Evolutionary conservation across 92 coral and sea anemone species (phyloP).

Genomic region (Epizoanthus stellaris): DNA sequence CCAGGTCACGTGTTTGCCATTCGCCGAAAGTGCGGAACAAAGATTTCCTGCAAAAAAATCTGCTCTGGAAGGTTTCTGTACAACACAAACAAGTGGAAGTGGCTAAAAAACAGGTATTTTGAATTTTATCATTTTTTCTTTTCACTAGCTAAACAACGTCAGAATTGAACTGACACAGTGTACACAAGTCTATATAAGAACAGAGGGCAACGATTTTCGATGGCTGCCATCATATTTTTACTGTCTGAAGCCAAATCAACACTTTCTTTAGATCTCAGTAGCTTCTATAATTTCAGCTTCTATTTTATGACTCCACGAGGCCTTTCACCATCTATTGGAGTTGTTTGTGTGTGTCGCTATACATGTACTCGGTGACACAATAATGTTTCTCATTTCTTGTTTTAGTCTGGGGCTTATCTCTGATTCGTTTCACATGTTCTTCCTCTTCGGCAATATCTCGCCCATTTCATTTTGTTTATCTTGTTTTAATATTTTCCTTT

Average conservation of each 20-base stretch:
- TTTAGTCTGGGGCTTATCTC: slow-evolving; percentile 95
- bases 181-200: too few species aligned
- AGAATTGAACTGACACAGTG: too few species aligned
- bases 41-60: slow-evolving; percentile 2
- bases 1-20: slow-evolving; percentile 30
- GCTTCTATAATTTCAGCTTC: too few species aligned
- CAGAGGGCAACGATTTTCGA: too few species aligned
- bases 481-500: too few species aligned
- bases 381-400: slow-evolving; percentile 13
- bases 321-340: neutral
- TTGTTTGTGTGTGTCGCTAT: neutral
- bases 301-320: too few species aligned
- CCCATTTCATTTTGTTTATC: too few species aligned
- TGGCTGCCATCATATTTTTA: too few species aligned
- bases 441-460: too few species aligned
- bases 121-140: neutral
- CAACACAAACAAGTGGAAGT: neutral
- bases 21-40: slow-evolving; percentile 25
- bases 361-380: neutral
- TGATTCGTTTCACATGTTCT: slow-evolving; percentile 99
- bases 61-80: slow-evolving; percentile 18
- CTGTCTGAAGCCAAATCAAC: too few species aligned
- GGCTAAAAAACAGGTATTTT: slow-evolving; percentile 23
- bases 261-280: too few species aligned
- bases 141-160: too few species aligned